These are phyloP conservation scores for Hylaeus volcanicus DNA, from an alignment of 1,140 invertebrate genomes.

Conservation along the genomic window DNA sequence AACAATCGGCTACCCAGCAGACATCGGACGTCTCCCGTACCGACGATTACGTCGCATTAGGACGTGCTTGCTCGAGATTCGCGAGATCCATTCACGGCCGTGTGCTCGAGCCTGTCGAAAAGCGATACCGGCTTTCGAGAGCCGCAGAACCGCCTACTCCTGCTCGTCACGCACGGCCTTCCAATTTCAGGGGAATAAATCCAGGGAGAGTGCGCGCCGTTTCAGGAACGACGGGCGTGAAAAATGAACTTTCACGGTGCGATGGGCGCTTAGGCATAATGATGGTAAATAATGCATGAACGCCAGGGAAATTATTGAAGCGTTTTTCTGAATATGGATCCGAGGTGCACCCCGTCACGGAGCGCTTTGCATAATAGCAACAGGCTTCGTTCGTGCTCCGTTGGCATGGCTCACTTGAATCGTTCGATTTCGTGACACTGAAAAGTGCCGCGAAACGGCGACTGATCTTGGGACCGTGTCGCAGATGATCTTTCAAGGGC, in stretches of 20 bases:
- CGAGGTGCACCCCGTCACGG: neutral
- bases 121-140: slow-evolving; percentile 2
- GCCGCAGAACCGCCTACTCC: neutral
- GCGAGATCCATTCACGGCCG: neutral
- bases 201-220: slow-evolving; percentile 19
- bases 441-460: neutral
- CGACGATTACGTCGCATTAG: slow-evolving; percentile 50
- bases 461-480: no score
- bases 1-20: slow-evolving; percentile 43
- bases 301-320: slow-evolving; percentile 19
- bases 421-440: neutral
- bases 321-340: slow-evolving; percentile 27
- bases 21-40: slow-evolving; percentile 42
- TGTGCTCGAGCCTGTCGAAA: neutral
- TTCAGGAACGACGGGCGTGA: slow-evolving; percentile 15
- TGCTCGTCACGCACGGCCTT: slow-evolving; percentile 44
- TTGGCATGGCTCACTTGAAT: no score
- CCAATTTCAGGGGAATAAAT: slow-evolving; percentile 38
- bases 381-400: no score
- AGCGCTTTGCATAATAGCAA: slow-evolving; percentile 42
- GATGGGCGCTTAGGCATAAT: slow-evolving; percentile 34
- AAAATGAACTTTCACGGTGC: slow-evolving; percentile 48
- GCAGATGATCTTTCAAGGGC: no score
- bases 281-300: slow-evolving; percentile 36
- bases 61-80: slow-evolving; percentile 35